phyloP scores from a whole-genome alignment of 1,140 invertebrate species.

The Lasioglossum baleicum region DNA sequence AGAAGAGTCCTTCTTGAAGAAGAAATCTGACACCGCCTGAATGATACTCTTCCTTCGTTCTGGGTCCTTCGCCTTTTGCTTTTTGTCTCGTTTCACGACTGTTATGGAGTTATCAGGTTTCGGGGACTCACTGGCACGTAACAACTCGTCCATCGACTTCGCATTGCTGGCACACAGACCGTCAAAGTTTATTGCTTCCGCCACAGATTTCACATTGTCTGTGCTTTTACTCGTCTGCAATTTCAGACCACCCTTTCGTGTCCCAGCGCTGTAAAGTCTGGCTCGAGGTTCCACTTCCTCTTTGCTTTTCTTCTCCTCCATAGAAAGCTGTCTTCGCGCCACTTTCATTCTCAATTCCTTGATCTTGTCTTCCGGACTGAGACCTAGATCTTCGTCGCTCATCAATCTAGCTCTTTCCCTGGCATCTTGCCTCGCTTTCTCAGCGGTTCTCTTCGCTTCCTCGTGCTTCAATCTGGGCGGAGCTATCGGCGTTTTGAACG shows the following conservation, averaged over 20 bases:
- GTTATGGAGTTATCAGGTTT: constrained; percentile 21
- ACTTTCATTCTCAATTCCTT: constrained; percentile 80
- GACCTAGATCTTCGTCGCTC: constrained; percentile 86
- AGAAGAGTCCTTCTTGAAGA: constrained; percentile 82
- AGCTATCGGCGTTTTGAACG: constrained; percentile 78
- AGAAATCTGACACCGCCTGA: constrained; percentile 90
- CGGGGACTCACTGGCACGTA: constrained; percentile 46
- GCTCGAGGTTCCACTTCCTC: constrained; percentile 70
- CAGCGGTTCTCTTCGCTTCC: constrained; percentile 80
- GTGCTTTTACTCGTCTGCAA: constrained; percentile 77
- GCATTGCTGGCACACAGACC: constrained; percentile 61
- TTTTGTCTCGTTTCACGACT: constrained; percentile 67
- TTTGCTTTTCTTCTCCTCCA: constrained; percentile 66
- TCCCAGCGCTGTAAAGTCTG: constrained; percentile 68
- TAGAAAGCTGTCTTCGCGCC: constrained; percentile 70
- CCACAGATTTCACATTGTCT: constrained; percentile 73
- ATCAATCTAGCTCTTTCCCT: constrained; percentile 85
- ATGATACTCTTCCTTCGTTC: constrained; percentile 90
- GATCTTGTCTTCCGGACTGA: constrained; percentile 87
- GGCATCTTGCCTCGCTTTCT: constrained; percentile 81
- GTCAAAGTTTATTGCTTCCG: constrained; percentile 65
- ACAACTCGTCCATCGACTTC: constrained; percentile 76
- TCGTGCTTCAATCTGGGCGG: constrained; percentile 78
- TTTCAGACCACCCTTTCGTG: constrained; percentile 59
- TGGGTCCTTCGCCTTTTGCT: constrained; percentile 82